Conservation (phyloP, 2,888 invertebrate species). For the Macaria notata region DNA sequence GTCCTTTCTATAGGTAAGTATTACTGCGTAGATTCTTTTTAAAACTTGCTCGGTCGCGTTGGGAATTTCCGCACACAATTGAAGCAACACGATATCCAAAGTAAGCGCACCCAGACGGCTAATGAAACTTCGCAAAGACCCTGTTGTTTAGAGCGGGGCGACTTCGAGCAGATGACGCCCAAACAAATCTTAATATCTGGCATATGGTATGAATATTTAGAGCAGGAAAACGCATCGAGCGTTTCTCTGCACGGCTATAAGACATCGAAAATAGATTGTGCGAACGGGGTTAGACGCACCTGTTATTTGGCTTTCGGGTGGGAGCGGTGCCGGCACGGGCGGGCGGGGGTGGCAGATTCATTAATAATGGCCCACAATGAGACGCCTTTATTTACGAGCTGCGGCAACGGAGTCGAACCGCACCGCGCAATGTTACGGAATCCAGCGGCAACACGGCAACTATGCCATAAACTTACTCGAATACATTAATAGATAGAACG, state of each 20-base stretch:
- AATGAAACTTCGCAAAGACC: conserved; percentile 74
- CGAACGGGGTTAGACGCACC: conserved; percentile 82
- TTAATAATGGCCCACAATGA: conserved; percentile 81
- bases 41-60: conserved; percentile 35
- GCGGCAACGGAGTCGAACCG: conserved; percentile 67
- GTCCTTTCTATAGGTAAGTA: conserved; percentile 22
- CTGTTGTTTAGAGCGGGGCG: conserved; percentile 69
- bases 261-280: conserved; percentile 82
- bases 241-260: conserved; percentile 77
- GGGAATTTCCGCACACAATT: conserved; percentile 58
- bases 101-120: conserved; percentile 70
- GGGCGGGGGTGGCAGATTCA: conserved; percentile 69
- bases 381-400: conserved; percentile 80
- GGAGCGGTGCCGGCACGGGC: conserved; percentile 54
- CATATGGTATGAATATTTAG: conserved; percentile 81
- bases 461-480: conserved; percentile 25
- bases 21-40: conserved; percentile 28
- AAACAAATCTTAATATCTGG: conserved; percentile 80
- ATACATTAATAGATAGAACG: background rate
- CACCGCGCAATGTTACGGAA: conserved; percentile 52
- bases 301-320: conserved; percentile 77
- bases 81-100: conserved; percentile 66
- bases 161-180: conserved; percentile 78
- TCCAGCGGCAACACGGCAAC: conserved; percentile 36
- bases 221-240: conserved; percentile 72